Conservation (phyloP, 2,888 invertebrate genomes). For the Drosophila anceps region DNA sequence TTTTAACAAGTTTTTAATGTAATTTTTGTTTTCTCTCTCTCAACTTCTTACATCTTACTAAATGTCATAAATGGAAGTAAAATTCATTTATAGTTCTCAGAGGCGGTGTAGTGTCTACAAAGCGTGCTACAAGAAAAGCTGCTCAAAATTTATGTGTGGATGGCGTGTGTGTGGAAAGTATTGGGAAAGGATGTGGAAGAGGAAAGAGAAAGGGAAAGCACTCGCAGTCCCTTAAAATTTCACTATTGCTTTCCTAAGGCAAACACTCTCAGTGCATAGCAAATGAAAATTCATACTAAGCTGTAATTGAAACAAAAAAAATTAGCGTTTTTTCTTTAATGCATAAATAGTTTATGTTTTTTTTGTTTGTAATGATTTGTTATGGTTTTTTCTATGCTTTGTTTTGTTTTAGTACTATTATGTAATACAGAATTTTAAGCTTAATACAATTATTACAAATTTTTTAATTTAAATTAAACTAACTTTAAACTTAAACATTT, state of each 20-base stretch:
- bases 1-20: constrained; percentile 47
- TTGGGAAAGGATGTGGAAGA: background rate
- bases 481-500: constrained; percentile 72
- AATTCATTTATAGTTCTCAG: constrained; percentile 67
- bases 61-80: constrained; percentile 74
- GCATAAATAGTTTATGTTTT: constrained; percentile 61
- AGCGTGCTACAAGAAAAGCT: constrained; percentile 37
- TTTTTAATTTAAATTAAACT: constrained; percentile 72
- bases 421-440: constrained; percentile 72
- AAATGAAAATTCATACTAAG: constrained; percentile 41
- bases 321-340: constrained; percentile 49
- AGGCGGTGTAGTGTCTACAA: constrained; percentile 34
- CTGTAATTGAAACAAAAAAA: constrained; percentile 47
- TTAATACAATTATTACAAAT: constrained; percentile 69
- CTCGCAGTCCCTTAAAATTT: constrained; percentile 6
- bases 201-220: background rate
- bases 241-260: constrained; percentile 37
- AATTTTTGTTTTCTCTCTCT: constrained; percentile 17
- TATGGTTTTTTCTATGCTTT: constrained; percentile 38
- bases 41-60: constrained; percentile 56
- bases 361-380: constrained; percentile 49
- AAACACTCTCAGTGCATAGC: constrained; percentile 24
- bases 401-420: constrained; percentile 70
- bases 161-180: constrained; percentile 1
- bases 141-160: constrained; percentile 10